Conservation (phyloP, 2,888 invertebrate genomes). For the Lithophane semibrunnea region DNA sequence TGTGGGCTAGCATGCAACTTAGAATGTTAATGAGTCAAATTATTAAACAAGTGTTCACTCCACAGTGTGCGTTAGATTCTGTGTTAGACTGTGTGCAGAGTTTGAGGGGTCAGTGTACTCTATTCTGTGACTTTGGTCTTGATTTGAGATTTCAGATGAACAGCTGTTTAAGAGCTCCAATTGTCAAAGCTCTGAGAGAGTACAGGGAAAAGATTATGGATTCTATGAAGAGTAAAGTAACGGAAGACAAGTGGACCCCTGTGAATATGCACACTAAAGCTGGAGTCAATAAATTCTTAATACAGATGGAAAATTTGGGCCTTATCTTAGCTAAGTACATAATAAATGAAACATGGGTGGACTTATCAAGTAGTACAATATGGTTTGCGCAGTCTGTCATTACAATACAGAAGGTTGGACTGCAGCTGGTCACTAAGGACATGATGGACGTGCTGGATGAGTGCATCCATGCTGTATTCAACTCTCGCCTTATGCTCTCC, state of each 20-base stretch:
- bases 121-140: slow-evolving; percentile 93
- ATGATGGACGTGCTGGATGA: slow-evolving; percentile 93
- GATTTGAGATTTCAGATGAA: slow-evolving; percentile 98
- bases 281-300: slow-evolving; percentile 92
- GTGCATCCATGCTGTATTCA: slow-evolving; percentile 93
- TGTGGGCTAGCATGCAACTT: slow-evolving; percentile 97
- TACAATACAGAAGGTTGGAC: slow-evolving; percentile 93
- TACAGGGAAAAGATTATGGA: slow-evolving; percentile 95
- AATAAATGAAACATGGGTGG: slow-evolving; percentile 92
- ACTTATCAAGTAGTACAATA: slow-evolving; percentile 94
- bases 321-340: slow-evolving; percentile 92
- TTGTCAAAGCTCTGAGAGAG: slow-evolving; percentile 94
- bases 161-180: slow-evolving; percentile 94
- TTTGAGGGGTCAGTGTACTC: slow-evolving; percentile 93
- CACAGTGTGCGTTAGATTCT: slow-evolving; percentile 95
- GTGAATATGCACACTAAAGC: slow-evolving; percentile 94
- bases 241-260: slow-evolving; percentile 97
- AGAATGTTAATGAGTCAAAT: slow-evolving; percentile 95
- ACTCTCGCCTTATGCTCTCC: slow-evolving; percentile 92
- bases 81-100: slow-evolving; percentile 96
- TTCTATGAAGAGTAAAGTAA: slow-evolving; percentile 93
- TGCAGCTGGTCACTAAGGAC: slow-evolving; percentile 94
- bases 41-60: slow-evolving; percentile 96
- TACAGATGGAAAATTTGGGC: slow-evolving; percentile 93
- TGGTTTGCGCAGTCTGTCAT: slow-evolving; percentile 95